These are phyloP conservation scores for Leucoraja erinaceus DNA, from an alignment of 2,113 vertebrate species.

Conservation along the genomic window DNA sequence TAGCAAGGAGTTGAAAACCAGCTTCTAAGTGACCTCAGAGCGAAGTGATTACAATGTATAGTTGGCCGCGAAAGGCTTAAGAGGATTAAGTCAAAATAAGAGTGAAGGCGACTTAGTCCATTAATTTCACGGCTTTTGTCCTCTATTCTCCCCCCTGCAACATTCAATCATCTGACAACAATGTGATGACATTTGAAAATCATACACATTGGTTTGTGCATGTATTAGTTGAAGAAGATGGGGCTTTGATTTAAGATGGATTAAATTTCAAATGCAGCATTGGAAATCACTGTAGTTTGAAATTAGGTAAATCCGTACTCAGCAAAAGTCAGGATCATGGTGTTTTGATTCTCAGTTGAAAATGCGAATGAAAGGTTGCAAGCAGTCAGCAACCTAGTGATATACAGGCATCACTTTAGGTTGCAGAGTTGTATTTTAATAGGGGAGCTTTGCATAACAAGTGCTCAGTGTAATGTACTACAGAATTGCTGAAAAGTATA, in stretches of 20 bases:
- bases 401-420: neutral
- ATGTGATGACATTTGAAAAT: neutral
- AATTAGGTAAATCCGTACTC: neutral
- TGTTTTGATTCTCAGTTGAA: neutral
- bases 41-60: neutral
- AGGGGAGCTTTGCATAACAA: neutral
- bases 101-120: neutral
- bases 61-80: neutral
- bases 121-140: neutral
- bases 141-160: neutral
- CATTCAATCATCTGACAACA: neutral
- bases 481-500: neutral
- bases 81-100: neutral
- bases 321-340: neutral
- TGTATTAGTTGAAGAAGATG: neutral
- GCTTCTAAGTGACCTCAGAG: neutral
- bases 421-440: neutral
- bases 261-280: neutral
- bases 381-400: neutral
- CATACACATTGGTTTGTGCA: neutral
- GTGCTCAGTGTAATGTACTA: no score
- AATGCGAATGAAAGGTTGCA: neutral
- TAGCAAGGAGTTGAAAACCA: neutral
- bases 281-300: neutral
- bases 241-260: neutral